Conservation (phyloP, 2,797 vertebrate species). For the Spatula clypeata region DNA sequence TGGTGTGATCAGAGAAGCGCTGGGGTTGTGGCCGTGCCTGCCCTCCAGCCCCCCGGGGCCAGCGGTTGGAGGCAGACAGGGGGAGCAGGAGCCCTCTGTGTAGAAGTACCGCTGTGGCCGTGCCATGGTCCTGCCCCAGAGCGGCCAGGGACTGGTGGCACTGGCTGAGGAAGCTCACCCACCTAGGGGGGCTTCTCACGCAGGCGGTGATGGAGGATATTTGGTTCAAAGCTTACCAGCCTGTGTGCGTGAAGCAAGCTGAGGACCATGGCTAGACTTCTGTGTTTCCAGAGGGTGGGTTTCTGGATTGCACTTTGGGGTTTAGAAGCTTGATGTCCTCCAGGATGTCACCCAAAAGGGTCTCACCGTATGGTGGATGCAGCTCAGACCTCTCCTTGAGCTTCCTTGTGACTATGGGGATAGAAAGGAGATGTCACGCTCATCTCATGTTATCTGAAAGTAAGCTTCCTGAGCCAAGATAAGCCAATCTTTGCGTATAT, state of each 20-base stretch:
- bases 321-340: neutral
- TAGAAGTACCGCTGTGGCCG: accelerated
- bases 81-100: neutral
- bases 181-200: neutral
- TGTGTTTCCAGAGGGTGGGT: too few species aligned
- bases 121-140: neutral
- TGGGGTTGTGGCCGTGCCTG: accelerated
- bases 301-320: accelerated
- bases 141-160: neutral
- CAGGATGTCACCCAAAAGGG: neutral
- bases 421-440: accelerated
- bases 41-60: accelerated
- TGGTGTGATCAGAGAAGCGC: neutral
- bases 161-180: neutral
- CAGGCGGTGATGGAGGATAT: neutral
- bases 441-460: accelerated
- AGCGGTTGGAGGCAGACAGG: neutral
- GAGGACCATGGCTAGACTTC: neutral
- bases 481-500: neutral
- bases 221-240: neutral
- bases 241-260: neutral
- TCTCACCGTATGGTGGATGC: accelerated
- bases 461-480: neutral
- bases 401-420: neutral
- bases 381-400: neutral